These are phyloP conservation scores for Hoplodrina blanda DNA, from an alignment of 2,888 invertebrate species.

Conservation along the genomic window DNA sequence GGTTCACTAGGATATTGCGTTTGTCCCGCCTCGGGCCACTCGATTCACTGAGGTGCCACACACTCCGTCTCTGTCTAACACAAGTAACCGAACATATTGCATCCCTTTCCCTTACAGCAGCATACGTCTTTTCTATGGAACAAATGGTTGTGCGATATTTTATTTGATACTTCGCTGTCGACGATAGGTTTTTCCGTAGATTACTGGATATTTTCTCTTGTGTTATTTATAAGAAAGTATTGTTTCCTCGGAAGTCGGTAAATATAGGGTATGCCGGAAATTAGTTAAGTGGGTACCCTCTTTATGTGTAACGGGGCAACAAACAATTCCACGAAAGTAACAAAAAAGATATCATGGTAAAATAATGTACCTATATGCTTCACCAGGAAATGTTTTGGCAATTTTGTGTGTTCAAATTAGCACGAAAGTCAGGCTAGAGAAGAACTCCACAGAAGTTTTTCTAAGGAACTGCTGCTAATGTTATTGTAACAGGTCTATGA, in stretches of 20 bases:
- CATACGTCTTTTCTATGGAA: slow-evolving; percentile 66
- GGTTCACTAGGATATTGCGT: slow-evolving; percentile 75
- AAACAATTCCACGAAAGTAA: background rate
- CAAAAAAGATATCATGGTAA: background rate
- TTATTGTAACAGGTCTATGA: too few relatives aligned
- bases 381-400: too few relatives aligned
- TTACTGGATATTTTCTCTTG: slow-evolving; percentile 35
- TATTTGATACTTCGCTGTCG: slow-evolving; percentile 71
- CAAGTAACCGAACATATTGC: slow-evolving; percentile 42
- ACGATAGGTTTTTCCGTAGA: slow-evolving; percentile 40
- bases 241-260: slow-evolving; percentile 31
- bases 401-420: too few relatives aligned
- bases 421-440: too few relatives aligned
- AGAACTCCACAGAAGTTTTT: too few relatives aligned
- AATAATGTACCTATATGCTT: too few relatives aligned
- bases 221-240: slow-evolving; percentile 41
- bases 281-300: slow-evolving; percentile 30
- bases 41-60: slow-evolving; percentile 63
- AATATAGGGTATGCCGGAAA: slow-evolving; percentile 36
- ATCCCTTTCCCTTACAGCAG: slow-evolving; percentile 52
- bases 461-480: too few relatives aligned
- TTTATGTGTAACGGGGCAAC: background rate
- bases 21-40: slow-evolving; percentile 73
- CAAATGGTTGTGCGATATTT: slow-evolving; percentile 70
- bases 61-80: slow-evolving; percentile 58